Conservation (phyloP, 2,113 vertebrate genomes). For the Charina bottae region DNA sequence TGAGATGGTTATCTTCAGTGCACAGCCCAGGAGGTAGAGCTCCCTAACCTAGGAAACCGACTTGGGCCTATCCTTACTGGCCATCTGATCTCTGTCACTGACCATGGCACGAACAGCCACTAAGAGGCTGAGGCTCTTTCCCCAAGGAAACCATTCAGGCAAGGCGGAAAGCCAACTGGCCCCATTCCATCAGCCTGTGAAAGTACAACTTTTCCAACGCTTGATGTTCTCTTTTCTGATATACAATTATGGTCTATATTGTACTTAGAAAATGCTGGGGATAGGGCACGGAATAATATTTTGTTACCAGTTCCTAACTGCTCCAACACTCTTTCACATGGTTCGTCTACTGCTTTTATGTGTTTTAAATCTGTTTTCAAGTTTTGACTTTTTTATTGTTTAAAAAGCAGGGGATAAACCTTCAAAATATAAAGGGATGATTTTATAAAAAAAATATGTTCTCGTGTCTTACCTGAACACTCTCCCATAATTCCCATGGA, state of each 20-base stretch:
- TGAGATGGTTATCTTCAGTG: neutral
- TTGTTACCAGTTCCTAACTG: neutral
- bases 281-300: neutral
- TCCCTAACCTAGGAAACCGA: neutral
- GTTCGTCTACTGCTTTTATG: no score
- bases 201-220: neutral
- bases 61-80: neutral
- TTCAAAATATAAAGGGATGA: neutral
- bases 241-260: neutral
- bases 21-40: neutral
- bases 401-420: neutral
- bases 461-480: slow-evolving; percentile 88
- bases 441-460: neutral
- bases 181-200: neutral
- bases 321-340: neutral
- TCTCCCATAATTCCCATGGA: slow-evolving; percentile 96
- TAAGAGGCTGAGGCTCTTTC: neutral
- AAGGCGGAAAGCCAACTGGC: neutral
- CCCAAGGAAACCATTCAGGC: neutral
- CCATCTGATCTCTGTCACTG: neutral
- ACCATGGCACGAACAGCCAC: neutral
- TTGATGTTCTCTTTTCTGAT: no score
- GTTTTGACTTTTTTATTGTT: neutral
- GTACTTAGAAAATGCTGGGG: neutral
- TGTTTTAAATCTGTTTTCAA: neutral